Base-by-base conservation (phyloP, 1,140 invertebrate genomes). In the Forficula auricularia region DNA sequence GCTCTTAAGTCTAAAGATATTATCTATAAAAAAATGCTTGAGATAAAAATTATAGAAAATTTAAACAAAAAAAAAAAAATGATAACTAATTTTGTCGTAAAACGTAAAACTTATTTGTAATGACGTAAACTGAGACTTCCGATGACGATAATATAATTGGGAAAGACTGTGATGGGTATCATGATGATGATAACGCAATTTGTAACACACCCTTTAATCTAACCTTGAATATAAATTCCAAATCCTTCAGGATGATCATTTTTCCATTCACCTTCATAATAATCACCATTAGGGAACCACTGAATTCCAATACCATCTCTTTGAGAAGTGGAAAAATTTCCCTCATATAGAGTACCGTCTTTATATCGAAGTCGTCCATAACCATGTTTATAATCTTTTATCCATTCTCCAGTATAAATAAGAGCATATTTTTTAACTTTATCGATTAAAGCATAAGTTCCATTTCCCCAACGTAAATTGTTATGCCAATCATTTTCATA, bases 211-310 rank as follows among this genome's bases (percentile, higher is more conserved):
- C n/a, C n/a, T n/a, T n/a, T n/a, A n/a, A n/a, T n/a, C 44, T 35
- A 39, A 31, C 30, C 8, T 37, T 19, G 32, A 36, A 45, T 10
- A 6, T 6, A 27, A 27, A 27, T 27, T 6, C 79, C 79, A 48
- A 72, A 73, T 0, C 77, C 78, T 31, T 76, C 58, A 14, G 67
- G 57, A 44, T 67, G 60, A 12, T 73, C 72, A 10, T 54, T 50
- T 34, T 61, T 58, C 64, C 73, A 81, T 40, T 70, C 61, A 6
- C 78, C 79, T 40, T 71, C 63, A 48, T 75, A 78, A 22, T 68
- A 62, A 37, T 64, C 61, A 2, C 65, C 67, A 41, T 74, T 65
- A n/a, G 58, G 52, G 48, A 68, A 74, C 49, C 68, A 67, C 27
- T 59, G 52, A 50, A 54, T 38, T 14, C 58, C 59, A 42, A 46